Evolutionary conservation across 2,797 vertebrate species (phyloP), one percentile per base, ranked within the genome.

Genomic region (Petrocephalus sullivani): DNA sequence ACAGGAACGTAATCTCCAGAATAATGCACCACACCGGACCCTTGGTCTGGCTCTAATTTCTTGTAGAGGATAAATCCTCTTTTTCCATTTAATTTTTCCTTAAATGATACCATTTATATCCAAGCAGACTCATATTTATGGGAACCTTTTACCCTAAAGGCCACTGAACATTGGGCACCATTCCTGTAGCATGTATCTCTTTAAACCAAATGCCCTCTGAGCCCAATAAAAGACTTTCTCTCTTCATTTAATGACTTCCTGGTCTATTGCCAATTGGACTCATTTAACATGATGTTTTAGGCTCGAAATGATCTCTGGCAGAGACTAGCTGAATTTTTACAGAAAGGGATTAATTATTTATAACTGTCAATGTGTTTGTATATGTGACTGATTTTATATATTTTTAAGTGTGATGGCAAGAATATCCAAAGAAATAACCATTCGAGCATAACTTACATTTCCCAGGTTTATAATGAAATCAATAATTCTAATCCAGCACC

Each of bases 51-150:
- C 71, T 46, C 3, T 3, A 14, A 83, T 83, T 51, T 19, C 41
- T 83, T 21, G 46, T 9, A 58, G 19, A n/a, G 46, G 12, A 56
- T 88, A 4, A 28, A 5, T 54, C 14, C 33, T 2, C n/a, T 49
- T 61, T 60, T 61, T 61, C 37, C 81, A 28, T 28, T 28, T 28
- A 28, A 28, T 28, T 82, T 21, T 82, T 87, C 53, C 51, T 84
- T 84, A n/a, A 60, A 51, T 85, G 58, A 64, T 67, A 23, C 51
- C 58, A 33, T 56, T 23, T 14, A 83, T 88, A 23, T 54, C 61
- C 23, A 85, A 85, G 82, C 82, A 88, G 82, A 71, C n/a, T 10
- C 4, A 28, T 75, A 88, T 85, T 88, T 85, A 88, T 88, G 64
- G 60, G 58, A 71, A n/a, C 23, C 14, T 60, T 88, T 88, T 85